Evolutionary conservation across 2,888 invertebrate genomes (phyloP).

Genomic region (Rhingia rostrata): DNA sequence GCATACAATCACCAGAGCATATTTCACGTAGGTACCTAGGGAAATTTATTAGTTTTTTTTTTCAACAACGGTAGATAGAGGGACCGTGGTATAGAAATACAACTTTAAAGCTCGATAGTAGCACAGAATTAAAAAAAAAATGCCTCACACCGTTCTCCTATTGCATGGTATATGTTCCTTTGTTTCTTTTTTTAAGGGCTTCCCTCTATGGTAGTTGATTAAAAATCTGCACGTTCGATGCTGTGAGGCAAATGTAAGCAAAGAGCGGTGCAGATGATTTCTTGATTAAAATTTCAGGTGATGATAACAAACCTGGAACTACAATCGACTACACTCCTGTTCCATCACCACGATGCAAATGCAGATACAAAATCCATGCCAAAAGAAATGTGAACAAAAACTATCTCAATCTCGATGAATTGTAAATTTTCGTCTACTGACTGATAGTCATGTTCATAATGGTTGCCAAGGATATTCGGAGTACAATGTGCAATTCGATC

Average conservation of each 20-base stretch:
- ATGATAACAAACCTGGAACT: constrained; percentile 64
- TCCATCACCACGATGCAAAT: constrained; percentile 47
- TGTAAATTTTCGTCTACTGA: constrained; percentile 44
- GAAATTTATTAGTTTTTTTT: constrained; percentile 54
- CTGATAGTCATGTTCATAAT: background rate
- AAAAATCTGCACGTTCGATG: constrained; percentile 67
- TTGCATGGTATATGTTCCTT: constrained; percentile 4
- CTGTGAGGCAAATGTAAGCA: constrained; percentile 10
- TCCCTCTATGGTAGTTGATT: constrained; percentile 56
- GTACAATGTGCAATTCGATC: background rate
- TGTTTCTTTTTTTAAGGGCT: constrained; percentile 20
- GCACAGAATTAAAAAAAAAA: background rate
- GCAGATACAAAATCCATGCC: constrained; percentile 35
- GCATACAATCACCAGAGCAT: constrained; percentile 46
- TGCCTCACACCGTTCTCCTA: background rate
- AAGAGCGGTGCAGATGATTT: constrained; percentile 54
- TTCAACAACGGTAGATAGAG: constrained; percentile 2
- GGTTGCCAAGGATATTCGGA: background rate
- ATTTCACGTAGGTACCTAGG: constrained; percentile 43
- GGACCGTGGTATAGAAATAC: constrained; percentile 35
- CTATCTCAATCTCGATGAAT: constrained; percentile 34
- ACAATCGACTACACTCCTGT: constrained; percentile 43
- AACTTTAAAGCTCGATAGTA: constrained; percentile 45
- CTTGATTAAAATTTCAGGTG: constrained; percentile 74
- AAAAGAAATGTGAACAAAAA: constrained; percentile 43